Evolutionary conservation across 92 coral and sea anemone species (phyloP).

Genomic region (Zoanthus sansibaricus): DNA sequence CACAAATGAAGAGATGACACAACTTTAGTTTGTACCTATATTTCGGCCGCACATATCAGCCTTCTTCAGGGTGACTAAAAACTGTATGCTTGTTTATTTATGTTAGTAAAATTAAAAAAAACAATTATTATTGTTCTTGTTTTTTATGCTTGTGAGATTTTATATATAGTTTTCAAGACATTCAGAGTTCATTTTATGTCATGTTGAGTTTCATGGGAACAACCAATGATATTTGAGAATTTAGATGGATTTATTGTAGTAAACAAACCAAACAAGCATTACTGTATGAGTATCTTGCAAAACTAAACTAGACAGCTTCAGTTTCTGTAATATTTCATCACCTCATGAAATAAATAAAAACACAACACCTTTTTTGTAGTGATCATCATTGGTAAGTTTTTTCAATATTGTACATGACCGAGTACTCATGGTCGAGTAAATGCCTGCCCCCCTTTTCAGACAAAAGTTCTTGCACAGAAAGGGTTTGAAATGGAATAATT

Average conservation of each 20-base stretch:
- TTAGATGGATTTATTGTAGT: constrained; percentile 21
- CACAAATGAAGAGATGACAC: too few relatives aligned
- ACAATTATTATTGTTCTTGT: constrained; percentile 34
- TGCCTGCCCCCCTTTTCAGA: too few relatives aligned
- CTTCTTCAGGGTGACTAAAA: too few relatives aligned
- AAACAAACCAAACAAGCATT: constrained; percentile 14
- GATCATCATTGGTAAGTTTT: background rate
- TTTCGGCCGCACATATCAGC: too few relatives aligned
- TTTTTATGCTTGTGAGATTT: constrained; percentile 34
- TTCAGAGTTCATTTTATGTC: constrained; percentile 35
- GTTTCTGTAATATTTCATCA: constrained; percentile 28
- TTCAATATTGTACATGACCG: background rate
- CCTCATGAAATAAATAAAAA: constrained; percentile 32
- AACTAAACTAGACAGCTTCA: constrained; percentile 1
- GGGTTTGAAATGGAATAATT: too few relatives aligned
- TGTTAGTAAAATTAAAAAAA: background rate
- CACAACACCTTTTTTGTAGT: constrained; percentile 2
- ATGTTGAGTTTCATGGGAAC: constrained; percentile 30
- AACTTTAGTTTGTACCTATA: too few relatives aligned
- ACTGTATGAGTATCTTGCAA: constrained; percentile 17
- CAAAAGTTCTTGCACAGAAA: too few relatives aligned
- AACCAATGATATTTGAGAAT: constrained; percentile 13
- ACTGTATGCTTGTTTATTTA: too few relatives aligned
- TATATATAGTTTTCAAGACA: background rate
- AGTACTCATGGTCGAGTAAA: too few relatives aligned